Evolutionary conservation across 2,888 invertebrate species (phyloP).

Genomic region (Coremacera marginata): DNA sequence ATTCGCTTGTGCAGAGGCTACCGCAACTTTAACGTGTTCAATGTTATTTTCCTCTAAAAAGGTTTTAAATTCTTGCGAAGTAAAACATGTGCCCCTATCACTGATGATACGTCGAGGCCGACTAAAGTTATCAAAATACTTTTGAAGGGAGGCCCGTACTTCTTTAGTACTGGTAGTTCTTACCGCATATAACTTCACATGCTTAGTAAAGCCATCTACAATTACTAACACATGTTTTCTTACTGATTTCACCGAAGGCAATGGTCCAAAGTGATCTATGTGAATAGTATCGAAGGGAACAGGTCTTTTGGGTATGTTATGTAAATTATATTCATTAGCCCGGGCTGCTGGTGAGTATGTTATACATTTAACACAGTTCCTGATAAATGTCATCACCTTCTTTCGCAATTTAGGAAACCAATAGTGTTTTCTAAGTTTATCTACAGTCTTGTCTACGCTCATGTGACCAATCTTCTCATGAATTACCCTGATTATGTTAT

Average conservation of each 20-base stretch:
- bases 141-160: no score
- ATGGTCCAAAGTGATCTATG: no score
- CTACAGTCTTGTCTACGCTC: no score
- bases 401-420: slow-evolving; percentile 25
- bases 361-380: not conserved
- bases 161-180: slow-evolving; percentile 13
- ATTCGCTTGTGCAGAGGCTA: slow-evolving; percentile 29
- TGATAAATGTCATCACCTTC: not conserved
- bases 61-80: slow-evolving; percentile 25
- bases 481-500: no score
- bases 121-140: slow-evolving; percentile 30
- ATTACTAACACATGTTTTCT: no score
- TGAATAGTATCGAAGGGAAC: slow-evolving; percentile 22
- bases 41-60: not conserved
- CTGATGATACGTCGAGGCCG: slow-evolving; percentile 25
- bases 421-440: slow-evolving; percentile 11
- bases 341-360: no score
- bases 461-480: no score
- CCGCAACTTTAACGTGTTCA: slow-evolving; percentile 23
- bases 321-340: no score
- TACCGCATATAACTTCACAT: no score
- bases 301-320: slow-evolving; percentile 5
- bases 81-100: slow-evolving; percentile 36
- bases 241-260: no score
- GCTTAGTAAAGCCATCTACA: no score